A percentile compares a stretch with the other conserved stretches of the same genome.
Conservation (phyloP, 2,888 invertebrate species). For the Helobdella robusta region DNA sequence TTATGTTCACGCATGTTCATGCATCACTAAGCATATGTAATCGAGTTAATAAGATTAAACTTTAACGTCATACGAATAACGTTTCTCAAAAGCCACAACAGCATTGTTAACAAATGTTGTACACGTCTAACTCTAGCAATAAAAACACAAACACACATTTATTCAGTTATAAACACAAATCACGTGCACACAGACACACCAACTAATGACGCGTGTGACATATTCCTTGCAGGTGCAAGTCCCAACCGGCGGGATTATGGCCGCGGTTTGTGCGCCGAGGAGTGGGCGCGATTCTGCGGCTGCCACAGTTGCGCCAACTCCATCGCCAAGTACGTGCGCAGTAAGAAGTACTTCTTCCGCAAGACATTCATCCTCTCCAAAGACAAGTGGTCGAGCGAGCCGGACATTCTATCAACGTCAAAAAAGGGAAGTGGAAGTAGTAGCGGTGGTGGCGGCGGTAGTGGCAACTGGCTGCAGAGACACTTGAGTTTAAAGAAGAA, state of each 20-base stretch:
- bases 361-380: slow-evolving; percentile 37
- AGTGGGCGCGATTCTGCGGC: slow-evolving; percentile 68
- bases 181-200: neutral
- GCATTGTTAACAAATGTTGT: too few species aligned
- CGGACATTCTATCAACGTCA: slow-evolving; percentile 41
- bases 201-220: neutral
- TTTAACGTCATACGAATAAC: neutral
- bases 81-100: too few species aligned
- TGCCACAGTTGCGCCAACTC: slow-evolving; percentile 63
- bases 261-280: slow-evolving; percentile 61
- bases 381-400: slow-evolving; percentile 57
- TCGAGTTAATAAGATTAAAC: neutral
- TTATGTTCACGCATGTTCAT: too few species aligned
- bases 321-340: slow-evolving; percentile 57
- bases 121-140: too few species aligned
- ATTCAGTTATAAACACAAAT: neutral
- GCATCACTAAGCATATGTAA: too few species aligned
- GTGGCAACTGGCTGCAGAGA: slow-evolving; percentile 34
- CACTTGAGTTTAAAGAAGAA: slow-evolving; percentile 34
- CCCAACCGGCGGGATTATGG: slow-evolving; percentile 62
- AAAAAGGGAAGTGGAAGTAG: slow-evolving; percentile 5
- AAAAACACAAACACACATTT: too few species aligned
- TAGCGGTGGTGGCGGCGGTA: slow-evolving; percentile 6
- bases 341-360: slow-evolving; percentile 42
- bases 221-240: slow-evolving; percentile 57